phyloP scores from a whole-genome alignment of 2,797 vertebrate species.

The Schizothorax lantsangensis region DNA sequence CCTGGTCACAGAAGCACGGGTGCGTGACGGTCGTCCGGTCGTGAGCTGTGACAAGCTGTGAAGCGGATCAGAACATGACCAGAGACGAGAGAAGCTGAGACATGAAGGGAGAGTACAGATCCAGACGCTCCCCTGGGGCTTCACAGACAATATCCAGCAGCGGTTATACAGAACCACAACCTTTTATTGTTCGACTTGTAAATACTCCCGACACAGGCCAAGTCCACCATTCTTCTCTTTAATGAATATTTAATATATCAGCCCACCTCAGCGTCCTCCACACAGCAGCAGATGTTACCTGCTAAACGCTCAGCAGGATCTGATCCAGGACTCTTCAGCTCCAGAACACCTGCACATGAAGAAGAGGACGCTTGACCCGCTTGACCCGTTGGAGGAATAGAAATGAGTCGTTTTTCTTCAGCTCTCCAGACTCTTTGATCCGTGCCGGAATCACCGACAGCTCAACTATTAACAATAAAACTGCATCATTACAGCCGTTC shows the following conservation, averaged over 20 bases:
- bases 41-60: neutral
- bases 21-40: accelerated
- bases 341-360: too few relatives aligned
- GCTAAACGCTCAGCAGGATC: neutral
- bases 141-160: neutral
- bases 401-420: too few relatives aligned
- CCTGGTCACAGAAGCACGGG: neutral
- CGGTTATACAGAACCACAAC: accelerated
- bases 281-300: neutral
- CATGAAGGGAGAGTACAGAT: neutral
- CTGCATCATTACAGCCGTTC: neutral
- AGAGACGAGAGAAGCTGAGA: accelerated
- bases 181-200: accelerated
- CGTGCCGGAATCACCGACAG: too few relatives aligned
- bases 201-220: neutral
- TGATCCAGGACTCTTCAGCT: neutral
- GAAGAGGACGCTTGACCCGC: too few relatives aligned
- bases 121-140: neutral
- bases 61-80: neutral
- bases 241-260: too few relatives aligned
- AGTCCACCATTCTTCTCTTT: neutral
- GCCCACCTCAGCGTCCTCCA: neutral
- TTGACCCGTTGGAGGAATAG: too few relatives aligned
- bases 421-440: too few relatives aligned
- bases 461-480: neutral